Conservation (phyloP, 2,888 invertebrate genomes). For the Catotricha subobsoleta region DNA sequence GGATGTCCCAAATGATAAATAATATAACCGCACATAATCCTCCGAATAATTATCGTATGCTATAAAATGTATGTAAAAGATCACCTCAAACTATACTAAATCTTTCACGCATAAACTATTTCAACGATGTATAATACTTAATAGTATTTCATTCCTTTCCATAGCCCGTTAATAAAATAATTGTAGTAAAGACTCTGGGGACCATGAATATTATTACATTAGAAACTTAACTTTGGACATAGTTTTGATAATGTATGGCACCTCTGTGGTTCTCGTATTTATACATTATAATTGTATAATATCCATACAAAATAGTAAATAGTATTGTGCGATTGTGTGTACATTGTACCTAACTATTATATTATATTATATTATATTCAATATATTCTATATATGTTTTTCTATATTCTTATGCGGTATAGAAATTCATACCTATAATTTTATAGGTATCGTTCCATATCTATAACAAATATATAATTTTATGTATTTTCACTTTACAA, state of each 20-base stretch:
- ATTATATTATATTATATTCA: too few species aligned
- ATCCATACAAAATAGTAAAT: too few species aligned
- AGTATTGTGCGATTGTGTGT: too few species aligned
- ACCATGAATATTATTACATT: background rate
- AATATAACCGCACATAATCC: constrained; percentile 5
- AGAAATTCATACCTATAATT: too few species aligned
- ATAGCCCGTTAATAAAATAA: constrained; percentile 6
- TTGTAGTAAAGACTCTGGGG: constrained; percentile 5
- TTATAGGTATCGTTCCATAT: too few species aligned
- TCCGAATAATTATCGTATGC: constrained; percentile 1
- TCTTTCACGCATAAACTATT: constrained; percentile 6
- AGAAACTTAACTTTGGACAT: constrained; percentile 3
- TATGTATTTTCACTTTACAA: too few species aligned
- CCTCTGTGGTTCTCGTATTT: constrained; percentile 9
- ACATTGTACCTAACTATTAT: too few species aligned
- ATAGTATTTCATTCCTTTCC: background rate
- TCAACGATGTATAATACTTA: constrained; percentile 1
- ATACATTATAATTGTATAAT: too few species aligned
- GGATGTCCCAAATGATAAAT: constrained; percentile 5
- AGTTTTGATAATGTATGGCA: constrained; percentile 8
- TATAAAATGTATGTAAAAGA: background rate
- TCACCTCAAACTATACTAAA: background rate
- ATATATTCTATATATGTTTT: too few species aligned
- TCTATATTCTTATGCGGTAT: too few species aligned
- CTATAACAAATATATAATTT: too few species aligned